Evolutionary conservation across 2,797 vertebrate species (phyloP), one percentile per base, ranked within the genome.

Genomic region (Falco rusticolus): DNA sequence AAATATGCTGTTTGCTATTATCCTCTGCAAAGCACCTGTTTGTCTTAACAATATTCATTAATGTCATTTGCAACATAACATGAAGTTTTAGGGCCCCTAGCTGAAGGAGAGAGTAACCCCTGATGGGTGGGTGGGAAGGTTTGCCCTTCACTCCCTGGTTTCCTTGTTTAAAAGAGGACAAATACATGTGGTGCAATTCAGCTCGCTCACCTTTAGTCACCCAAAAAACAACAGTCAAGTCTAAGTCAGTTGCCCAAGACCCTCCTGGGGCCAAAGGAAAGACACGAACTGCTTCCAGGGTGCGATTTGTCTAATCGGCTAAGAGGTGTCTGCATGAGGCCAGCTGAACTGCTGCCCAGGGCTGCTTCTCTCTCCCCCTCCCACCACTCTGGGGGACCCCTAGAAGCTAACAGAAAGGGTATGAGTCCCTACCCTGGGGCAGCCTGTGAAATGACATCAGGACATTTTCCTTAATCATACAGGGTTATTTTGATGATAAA

Each of bases 321-420:
- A 59, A 74, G 56, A 48, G 5, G 1, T 13, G n/a, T 5, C 5
- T 8, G 16, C 2, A 0, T 14, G 11, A 84, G 21, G 16, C 39
- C 39, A 43, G 34, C 33, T 75, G 50, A 64, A 19, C 39, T 6
- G 47, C 50, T 59, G 14, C 31, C 25, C n/a, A 26, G 48, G 68
- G 31, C 11, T 51, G 25, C 11, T 86, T 93, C 70, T 54, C 47
- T 41, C 11, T 13, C 21, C 26, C 18, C 31, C 18, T 25, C 29
- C 37, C 60, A 41, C 10, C 16, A 31, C 3, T 63, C 33, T 29
- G 26, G 8, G 34, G 19, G 14, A 79, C 5, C 16, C 29, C 31
- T 56, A 74, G n/a, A 56, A 64, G 16, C 3, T 37, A 53, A 20
- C 45, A 63, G 28, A 53, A 74, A 66, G 13, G 11, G 11, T 51